Conservation (phyloP, 1,140 invertebrate species). For the Mylabris phalerata region DNA sequence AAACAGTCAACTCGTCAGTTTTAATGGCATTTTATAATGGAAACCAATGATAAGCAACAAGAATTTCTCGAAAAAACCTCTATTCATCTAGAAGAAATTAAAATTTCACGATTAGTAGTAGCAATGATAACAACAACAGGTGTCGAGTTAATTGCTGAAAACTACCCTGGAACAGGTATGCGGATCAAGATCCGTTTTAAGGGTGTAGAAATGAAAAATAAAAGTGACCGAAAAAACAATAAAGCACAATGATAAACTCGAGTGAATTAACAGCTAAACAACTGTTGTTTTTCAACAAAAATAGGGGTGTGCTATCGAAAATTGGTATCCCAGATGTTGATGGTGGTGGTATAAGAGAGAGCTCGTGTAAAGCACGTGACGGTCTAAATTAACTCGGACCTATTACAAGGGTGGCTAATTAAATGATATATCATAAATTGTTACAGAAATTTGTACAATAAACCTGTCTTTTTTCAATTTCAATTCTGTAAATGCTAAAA, state of each 20-base stretch:
- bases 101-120: too few species aligned
- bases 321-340: conserved; percentile 35
- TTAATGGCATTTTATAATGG: too few species aligned
- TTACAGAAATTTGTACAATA: background rate
- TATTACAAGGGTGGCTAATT: conserved; percentile 33
- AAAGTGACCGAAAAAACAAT: conserved; percentile 25
- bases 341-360: background rate
- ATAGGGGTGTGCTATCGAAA: conserved; percentile 2
- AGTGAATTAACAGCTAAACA: conserved; percentile 22
- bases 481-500: background rate
- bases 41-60: too few species aligned
- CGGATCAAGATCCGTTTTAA: conserved; percentile 2
- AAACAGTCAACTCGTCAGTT: too few species aligned
- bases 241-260: conserved; percentile 16
- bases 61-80: too few species aligned
- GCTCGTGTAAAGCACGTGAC: conserved; percentile 34
- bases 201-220: conserved; percentile 14
- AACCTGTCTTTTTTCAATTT: background rate
- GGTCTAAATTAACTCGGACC: conserved; percentile 32
- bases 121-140: too few species aligned
- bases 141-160: too few species aligned
- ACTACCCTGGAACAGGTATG: too few species aligned
- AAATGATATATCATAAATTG: conserved; percentile 31
- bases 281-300: too few species aligned
- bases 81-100: too few species aligned